Conservation (phyloP, 2,888 invertebrate species). For the Odontothrips loti region DNA sequence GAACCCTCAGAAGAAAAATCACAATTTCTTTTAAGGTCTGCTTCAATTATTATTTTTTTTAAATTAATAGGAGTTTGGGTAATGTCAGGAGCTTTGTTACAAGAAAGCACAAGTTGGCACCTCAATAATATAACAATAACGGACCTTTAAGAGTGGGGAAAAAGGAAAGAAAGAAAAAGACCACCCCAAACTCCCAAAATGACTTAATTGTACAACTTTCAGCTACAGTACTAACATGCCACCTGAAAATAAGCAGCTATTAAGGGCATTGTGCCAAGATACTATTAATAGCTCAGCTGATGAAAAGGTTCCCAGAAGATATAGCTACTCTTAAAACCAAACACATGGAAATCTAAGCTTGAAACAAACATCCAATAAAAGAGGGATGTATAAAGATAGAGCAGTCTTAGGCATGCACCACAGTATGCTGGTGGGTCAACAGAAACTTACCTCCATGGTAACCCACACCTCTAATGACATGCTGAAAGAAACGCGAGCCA, state of each 20-base stretch:
- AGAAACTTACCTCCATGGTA: neutral
- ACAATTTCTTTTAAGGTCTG: too few relatives aligned
- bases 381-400: neutral
- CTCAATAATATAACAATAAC: neutral
- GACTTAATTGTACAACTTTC: too few relatives aligned
- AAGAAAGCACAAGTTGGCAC: neutral
- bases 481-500: neutral
- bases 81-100: neutral
- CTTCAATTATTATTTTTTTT: neutral
- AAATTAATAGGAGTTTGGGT: neutral
- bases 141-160: neutral
- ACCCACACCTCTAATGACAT: slow-evolving; percentile 1
- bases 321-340: too few relatives aligned
- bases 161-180: neutral
- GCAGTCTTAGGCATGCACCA: neutral
- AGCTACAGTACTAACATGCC: too few relatives aligned
- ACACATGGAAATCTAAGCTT: too few relatives aligned
- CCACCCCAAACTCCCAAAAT: too few relatives aligned
- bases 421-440: too few relatives aligned
- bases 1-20: too few relatives aligned
- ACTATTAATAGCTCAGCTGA: neutral
- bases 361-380: too few relatives aligned
- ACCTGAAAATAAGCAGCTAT: too few relatives aligned
- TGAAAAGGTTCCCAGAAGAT: too few relatives aligned
- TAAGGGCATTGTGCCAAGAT: neutral